phyloP scores from a whole-genome alignment of 2,888 invertebrate species.

The Nemotelus nigrinus region DNA sequence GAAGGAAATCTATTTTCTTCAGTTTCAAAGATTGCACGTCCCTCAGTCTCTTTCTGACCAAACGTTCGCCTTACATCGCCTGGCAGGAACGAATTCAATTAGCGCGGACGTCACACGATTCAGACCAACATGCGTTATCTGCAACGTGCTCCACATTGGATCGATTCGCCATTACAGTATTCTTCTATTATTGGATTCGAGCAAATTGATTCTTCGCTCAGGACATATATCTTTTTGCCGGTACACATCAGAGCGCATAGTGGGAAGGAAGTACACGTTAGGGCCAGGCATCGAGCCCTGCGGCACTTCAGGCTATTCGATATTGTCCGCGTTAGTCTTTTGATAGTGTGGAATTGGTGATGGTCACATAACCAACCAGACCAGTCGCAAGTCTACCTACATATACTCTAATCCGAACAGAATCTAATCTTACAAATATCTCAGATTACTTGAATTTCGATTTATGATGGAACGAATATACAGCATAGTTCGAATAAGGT shows the following conservation, averaged over 20 bases:
- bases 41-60: too few relatives aligned
- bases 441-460: conserved; percentile 34
- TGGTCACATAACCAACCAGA: conserved; percentile 19
- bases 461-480: conserved; percentile 32
- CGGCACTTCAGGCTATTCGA: conserved; percentile 34
- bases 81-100: conserved; percentile 42
- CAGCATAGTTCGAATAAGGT: conserved; percentile 4
- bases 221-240: conserved; percentile 37
- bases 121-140: conserved; percentile 31
- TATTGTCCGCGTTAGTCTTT: conserved; percentile 22
- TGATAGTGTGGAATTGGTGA: conserved; percentile 7
- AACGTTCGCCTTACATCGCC: background rate
- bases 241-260: conserved; percentile 18
- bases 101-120: conserved; percentile 42
- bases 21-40: too few relatives aligned
- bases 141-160: conserved; percentile 43
- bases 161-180: conserved; percentile 22
- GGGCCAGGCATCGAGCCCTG: conserved; percentile 29
- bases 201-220: conserved; percentile 39
- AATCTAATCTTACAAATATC: conserved; percentile 39
- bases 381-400: background rate
- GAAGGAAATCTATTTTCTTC: background rate
- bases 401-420: conserved; percentile 9
- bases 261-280: conserved; percentile 13
- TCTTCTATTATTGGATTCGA: conserved; percentile 39